phyloP scores from a whole-genome alignment of 37 sponge, comb jelly and placozoan species.

The Lycopodina hypogea region DNA sequence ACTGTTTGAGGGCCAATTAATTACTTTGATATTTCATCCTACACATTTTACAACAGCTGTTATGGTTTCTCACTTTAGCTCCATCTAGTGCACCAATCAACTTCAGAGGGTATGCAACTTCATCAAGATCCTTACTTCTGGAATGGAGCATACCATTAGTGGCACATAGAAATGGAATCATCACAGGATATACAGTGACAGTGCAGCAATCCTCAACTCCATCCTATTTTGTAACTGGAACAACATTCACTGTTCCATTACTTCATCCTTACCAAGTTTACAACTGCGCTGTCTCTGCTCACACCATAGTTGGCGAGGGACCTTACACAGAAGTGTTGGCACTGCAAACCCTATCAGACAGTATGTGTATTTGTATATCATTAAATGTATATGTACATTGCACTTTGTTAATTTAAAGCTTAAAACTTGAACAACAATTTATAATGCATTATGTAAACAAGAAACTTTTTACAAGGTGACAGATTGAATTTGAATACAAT shows the following conservation, averaged over 20 bases:
- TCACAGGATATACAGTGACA: slow-evolving; percentile 17
- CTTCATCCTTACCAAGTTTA: slow-evolving; percentile 40
- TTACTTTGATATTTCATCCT: too few species aligned
- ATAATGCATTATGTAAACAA: too few species aligned
- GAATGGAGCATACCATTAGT: not conserved
- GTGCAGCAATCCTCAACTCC: not conserved
- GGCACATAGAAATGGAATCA: not conserved
- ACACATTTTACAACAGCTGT: too few species aligned
- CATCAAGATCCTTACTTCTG: not conserved
- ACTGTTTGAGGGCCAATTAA: too few species aligned
- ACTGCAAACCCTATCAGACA: slow-evolving; percentile 21
- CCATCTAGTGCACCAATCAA: not conserved
- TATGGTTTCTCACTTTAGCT: too few species aligned
- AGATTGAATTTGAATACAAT: too few species aligned
- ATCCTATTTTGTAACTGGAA: not conserved
- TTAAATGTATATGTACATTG: not conserved
- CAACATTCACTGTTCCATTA: slow-evolving; percentile 1
- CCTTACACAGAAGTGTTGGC: slow-evolving; percentile 9
- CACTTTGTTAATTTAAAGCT: not conserved
- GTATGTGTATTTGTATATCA: slow-evolving; percentile 6
- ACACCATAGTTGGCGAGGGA: slow-evolving; percentile 22
- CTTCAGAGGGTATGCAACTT: not conserved
- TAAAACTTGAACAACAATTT: too few species aligned
- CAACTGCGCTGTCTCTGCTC: slow-evolving; percentile 16
- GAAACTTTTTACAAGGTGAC: too few species aligned